Evolutionary conservation across 2,113 vertebrate genomes (phyloP), one percentile per base, ranked within the genome.

Genomic region (Archocentrus centrarchus): DNA sequence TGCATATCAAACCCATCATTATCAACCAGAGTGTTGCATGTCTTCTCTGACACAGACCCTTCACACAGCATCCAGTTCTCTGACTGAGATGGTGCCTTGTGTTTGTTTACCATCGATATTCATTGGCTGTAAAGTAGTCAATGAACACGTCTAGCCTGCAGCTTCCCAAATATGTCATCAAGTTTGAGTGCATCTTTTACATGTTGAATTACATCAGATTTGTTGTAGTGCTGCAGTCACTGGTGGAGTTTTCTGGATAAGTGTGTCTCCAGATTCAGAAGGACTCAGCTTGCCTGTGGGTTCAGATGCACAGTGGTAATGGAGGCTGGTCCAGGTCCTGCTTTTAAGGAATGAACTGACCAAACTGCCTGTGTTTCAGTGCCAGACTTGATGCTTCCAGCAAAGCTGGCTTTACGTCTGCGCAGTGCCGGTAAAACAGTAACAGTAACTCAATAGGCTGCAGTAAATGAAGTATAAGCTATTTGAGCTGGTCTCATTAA

Each of bases 311-410:
- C 41, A 0, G 64, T 24, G 18, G 66, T 7, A 5, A 70, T 30
- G 24, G 44, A 1, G 44, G 24, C 44, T 20, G 44, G 44, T 70
- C 66, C 66, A 53, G 66, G 41, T 70, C 64, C 64, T 50, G 64
- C 64, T 50, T 70, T 50, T 50, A 30, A 50, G 41, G 44, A 30
- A 11, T 2, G 2, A 53, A 24, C 15, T 11, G 17, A 70, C 9
- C 66, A 30, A 18, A 27, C 3, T 20, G 41, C 0, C 4, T 18
- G 7, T 0, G 5, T 50, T 70, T 50, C 22, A 30, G 64, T 3
- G 2, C 0, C 64, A 68, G 64, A 50, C 22, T 50, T 17, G 47
- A 17, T 50, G 44, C 4, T 47, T 15, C 44, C 44, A 47, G 3
- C 44, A 47, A 10, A 0, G 4, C 39, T 66, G 63, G 30, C n/a